Evolutionary conservation across 2,113 vertebrate genomes (phyloP).

Genomic region (Sarotherodon lohbergeri): DNA sequence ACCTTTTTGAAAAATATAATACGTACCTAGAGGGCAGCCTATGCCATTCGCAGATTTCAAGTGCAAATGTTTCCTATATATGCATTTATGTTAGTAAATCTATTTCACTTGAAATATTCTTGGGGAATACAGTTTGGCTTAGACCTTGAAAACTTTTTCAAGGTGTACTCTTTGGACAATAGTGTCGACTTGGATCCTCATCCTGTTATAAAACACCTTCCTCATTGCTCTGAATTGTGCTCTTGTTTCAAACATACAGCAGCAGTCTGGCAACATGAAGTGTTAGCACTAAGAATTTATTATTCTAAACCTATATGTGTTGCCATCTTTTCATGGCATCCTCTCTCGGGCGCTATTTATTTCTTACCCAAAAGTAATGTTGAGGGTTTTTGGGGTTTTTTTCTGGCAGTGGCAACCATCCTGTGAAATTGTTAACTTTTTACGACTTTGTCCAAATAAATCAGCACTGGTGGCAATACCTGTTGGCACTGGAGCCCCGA

Average conservation of each 20-base stretch:
- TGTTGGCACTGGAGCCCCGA: background rate
- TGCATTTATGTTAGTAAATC: background rate
- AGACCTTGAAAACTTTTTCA: background rate
- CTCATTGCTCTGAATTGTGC: background rate
- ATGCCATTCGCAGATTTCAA: background rate
- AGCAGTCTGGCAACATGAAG: background rate
- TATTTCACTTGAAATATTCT: background rate
- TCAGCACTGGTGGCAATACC: background rate
- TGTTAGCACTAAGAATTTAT: background rate
- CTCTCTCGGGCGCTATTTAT: background rate
- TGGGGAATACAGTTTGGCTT: background rate
- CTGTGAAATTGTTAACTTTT: background rate
- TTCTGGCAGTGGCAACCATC: background rate
- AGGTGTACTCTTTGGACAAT: background rate
- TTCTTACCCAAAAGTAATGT: background rate
- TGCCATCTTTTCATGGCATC: background rate
- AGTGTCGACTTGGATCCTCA: background rate
- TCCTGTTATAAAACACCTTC: background rate
- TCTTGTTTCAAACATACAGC: background rate
- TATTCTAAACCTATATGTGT: background rate
- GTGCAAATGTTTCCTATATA: background rate
- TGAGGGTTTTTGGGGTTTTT: background rate
- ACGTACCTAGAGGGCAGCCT: background rate
- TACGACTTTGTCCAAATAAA: conserved; percentile 5
- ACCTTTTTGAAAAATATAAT: background rate